Conservation (phyloP, 2,113 vertebrate genomes). For the Scatophagus argus region DNA sequence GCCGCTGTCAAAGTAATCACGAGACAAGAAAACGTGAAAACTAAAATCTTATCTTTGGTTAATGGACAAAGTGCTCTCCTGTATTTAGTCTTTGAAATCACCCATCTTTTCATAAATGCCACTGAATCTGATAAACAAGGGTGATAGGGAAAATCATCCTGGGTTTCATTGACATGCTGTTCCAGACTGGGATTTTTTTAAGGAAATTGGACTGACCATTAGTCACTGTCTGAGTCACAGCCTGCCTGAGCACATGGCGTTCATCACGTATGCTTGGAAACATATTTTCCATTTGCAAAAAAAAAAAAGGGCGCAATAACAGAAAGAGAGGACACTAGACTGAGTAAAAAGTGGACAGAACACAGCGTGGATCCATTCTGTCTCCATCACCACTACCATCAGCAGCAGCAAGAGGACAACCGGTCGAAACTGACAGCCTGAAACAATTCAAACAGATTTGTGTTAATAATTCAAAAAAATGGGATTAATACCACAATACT, state of each 20-base stretch:
- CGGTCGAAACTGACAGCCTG: not conserved
- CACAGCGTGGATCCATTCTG: not conserved
- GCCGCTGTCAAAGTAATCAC: not conserved
- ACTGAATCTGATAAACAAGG: not conserved
- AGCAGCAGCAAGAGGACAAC: not conserved
- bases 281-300: not conserved
- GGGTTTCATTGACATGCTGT: constrained; percentile 9
- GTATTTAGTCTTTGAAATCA: not conserved
- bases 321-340: not conserved
- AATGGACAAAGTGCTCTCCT: not conserved
- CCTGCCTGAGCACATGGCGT: not conserved
- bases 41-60: not conserved
- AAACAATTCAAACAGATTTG: not conserved
- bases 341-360: not conserved
- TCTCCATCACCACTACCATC: not conserved
- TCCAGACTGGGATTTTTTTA: constrained; percentile 31
- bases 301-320: not conserved
- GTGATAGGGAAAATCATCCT: not conserved
- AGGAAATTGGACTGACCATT: constrained; percentile 33
- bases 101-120: not conserved
- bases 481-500: not conserved
- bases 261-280: not conserved
- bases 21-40: not conserved
- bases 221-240: constrained; percentile 56
- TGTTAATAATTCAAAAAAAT: not conserved